Evolutionary conservation across 2,113 vertebrate genomes (phyloP).

Genomic region (Mungos mungo): DNA sequence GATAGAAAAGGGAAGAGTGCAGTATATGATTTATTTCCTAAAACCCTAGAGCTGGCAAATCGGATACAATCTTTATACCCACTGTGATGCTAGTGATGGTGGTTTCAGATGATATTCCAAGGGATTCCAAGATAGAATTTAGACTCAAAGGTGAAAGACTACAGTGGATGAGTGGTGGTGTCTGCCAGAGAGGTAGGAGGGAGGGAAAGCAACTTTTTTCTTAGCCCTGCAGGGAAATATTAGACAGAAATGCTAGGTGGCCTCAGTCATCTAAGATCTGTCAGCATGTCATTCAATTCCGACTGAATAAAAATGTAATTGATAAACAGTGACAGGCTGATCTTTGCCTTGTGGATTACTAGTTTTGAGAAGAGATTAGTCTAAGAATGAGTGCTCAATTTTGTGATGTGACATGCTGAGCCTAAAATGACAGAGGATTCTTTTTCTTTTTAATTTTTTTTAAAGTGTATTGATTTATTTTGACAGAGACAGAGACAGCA

Average conservation of each 20-base stretch:
- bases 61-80: not conserved
- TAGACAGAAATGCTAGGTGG: not conserved
- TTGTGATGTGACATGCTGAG: not conserved
- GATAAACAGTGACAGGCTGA: not conserved
- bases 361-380: not conserved
- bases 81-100: accelerated
- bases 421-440: not conserved
- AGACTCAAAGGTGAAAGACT: not conserved
- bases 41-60: not conserved
- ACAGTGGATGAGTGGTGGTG: not conserved
- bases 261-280: not conserved
- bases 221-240: not conserved
- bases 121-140: not conserved
- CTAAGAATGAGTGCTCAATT: not conserved
- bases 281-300: not conserved
- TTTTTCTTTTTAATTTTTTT: not conserved
- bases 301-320: not conserved
- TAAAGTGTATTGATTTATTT: not conserved
- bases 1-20: not conserved
- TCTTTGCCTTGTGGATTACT: not conserved
- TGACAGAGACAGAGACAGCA: not conserved
- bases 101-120: too few relatives aligned
- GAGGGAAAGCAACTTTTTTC: not conserved
- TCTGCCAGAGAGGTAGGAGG: not conserved
- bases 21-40: not conserved